Conservation (phyloP, 92 coral and sea anemone species). For the Porites rus region DNA sequence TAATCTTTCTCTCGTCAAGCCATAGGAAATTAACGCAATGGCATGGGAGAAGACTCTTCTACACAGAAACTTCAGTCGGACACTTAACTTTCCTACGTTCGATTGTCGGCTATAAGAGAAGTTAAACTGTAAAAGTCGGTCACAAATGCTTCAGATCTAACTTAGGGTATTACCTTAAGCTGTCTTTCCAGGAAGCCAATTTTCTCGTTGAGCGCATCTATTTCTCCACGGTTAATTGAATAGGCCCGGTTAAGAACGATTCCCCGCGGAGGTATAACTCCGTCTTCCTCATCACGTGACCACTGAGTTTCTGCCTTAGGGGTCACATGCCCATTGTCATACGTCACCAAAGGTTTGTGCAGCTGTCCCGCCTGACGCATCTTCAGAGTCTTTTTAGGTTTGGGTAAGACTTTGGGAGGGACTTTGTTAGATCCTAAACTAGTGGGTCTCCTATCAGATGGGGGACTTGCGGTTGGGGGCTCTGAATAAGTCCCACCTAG, state of each 20-base stretch:
- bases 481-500: conserved; percentile 34
- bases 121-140: neutral
- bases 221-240: conserved; percentile 90
- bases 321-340: conserved; percentile 2
- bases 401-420: conserved; percentile 82
- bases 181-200: conserved; percentile 91
- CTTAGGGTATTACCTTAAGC: conserved; percentile 68
- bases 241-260: conserved; percentile 87
- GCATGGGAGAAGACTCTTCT: too few species aligned
- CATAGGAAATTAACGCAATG: too few species aligned
- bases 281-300: conserved; percentile 64
- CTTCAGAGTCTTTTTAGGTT: conserved; percentile 62
- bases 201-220: conserved; percentile 90
- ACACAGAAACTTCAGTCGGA: too few species aligned
- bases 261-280: conserved; percentile 83
- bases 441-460: conserved; percentile 12
- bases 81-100: too few species aligned
- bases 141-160: too few species aligned
- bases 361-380: conserved; percentile 49
- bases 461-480: neutral
- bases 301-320: conserved; percentile 12
- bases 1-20: too few species aligned
- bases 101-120: neutral
- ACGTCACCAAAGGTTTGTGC: conserved; percentile 20
- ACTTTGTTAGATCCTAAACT: conserved; percentile 38